A percentile compares a stretch with the other conserved stretches of the same genome.
Conservation (phyloP, 2,113 vertebrate species). For the Chaenogobius annularis region DNA sequence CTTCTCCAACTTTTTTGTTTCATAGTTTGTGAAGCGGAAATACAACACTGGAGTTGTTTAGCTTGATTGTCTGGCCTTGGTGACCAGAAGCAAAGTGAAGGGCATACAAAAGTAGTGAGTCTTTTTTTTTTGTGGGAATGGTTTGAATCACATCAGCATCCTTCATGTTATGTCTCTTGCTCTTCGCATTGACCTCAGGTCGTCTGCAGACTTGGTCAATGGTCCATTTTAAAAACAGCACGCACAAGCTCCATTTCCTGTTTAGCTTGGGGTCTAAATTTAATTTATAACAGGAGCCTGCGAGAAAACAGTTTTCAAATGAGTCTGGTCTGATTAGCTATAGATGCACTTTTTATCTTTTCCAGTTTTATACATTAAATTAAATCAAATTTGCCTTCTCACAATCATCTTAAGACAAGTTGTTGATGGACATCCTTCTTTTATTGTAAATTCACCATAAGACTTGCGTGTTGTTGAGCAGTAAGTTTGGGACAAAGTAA, state of each 20-base stretch:
- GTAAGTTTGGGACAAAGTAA: background rate
- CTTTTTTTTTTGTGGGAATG: conserved; percentile 33
- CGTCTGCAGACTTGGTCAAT: conserved; percentile 57
- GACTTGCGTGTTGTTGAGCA: background rate
- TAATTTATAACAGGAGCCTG: background rate
- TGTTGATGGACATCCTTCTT: no score
- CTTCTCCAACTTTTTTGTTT: background rate
- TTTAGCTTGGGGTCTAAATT: conserved; percentile 8
- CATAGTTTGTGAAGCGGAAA: background rate
- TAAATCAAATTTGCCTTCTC: no score
- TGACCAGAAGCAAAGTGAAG: conserved; percentile 30
- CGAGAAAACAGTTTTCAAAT: background rate
- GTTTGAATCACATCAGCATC: conserved; percentile 35
- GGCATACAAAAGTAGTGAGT: conserved; percentile 40
- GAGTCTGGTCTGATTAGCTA: background rate
- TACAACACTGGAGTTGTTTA: conserved; percentile 3
- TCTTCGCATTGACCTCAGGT: conserved; percentile 28
- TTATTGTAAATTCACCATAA: background rate
- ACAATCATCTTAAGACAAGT: no score
- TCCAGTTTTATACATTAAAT: no score
- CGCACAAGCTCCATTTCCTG: conserved; percentile 52
- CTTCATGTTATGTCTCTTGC: conserved; percentile 29
- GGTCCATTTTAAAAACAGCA: conserved; percentile 59
- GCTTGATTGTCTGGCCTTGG: conserved; percentile 40
- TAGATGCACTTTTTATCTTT: background rate